A percentile compares a stretch with the other conserved stretches of the same genome.
These are phyloP conservation scores for Zophobas atratus DNA, from an alignment of 1,140 invertebrate species.

Conservation along the genomic window DNA sequence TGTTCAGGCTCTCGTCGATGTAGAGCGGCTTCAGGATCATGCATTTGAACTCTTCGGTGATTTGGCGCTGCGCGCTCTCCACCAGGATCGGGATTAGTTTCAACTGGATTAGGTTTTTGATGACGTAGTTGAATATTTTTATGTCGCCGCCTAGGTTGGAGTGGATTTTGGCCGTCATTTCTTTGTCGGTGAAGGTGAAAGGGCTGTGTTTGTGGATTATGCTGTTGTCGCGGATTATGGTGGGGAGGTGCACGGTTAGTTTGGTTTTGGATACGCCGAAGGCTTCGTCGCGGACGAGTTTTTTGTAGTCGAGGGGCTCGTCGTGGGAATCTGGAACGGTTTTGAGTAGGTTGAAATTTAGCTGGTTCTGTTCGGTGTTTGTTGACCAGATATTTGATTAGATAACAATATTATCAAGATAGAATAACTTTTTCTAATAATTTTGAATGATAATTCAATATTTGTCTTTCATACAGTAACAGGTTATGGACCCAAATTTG, in stretches of 20 bases:
- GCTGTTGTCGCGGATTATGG: slow-evolving; percentile 65
- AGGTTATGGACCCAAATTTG: too few species aligned
- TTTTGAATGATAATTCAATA: too few species aligned
- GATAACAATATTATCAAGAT: too few species aligned
- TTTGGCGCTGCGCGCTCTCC: slow-evolving; percentile 61
- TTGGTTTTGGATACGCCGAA: slow-evolving; percentile 54
- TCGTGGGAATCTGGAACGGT: slow-evolving; percentile 56
- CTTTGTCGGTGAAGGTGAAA: slow-evolving; percentile 65
- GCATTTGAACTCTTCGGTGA: slow-evolving; percentile 66
- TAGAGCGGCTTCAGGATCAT: slow-evolving; percentile 66
- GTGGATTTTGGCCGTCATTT: slow-evolving; percentile 65
- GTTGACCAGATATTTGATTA: too few species aligned
- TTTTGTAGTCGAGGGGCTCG: slow-evolving; percentile 61
- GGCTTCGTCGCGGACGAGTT: slow-evolving; percentile 60
- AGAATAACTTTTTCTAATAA: too few species aligned
- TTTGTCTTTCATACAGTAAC: too few species aligned
- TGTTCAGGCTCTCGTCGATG: slow-evolving; percentile 61
- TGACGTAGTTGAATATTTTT: slow-evolving; percentile 55
- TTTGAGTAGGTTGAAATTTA: too few species aligned
- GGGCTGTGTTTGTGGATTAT: slow-evolving; percentile 65
- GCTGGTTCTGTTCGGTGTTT: too few species aligned
- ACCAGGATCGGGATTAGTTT: slow-evolving; percentile 65
- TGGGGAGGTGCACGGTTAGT: slow-evolving; percentile 65
- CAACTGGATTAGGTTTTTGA: slow-evolving; percentile 67
- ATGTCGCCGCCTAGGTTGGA: slow-evolving; percentile 45